Evolutionary conservation across 1,140 invertebrate genomes (phyloP), one percentile per base, ranked within the genome.

Genomic region (Chelonus insularis): DNA sequence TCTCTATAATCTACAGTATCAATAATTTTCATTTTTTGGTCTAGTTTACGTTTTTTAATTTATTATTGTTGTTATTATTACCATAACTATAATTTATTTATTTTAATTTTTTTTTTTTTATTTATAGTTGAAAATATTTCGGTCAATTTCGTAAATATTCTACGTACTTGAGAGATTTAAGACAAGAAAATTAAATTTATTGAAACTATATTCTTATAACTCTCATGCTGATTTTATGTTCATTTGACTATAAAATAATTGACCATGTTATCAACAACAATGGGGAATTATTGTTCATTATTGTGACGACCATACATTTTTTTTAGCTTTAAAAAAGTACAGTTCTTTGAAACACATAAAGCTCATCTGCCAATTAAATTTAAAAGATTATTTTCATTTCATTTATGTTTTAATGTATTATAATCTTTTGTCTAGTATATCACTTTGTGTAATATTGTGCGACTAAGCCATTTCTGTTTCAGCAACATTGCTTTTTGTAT

Each of bases 341-440:
- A 50, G 23, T 25, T 47, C 57, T 55, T 56, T 64, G 57, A 62
- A 59, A 71, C 66, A 61, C 56, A 39, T 37, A 58, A 67, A 65
- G 64, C 66, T 66, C 59, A 52, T 37, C 62, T 39, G 64, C 64
- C 67, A 64, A 51, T 62, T 70, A 43, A 43, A 51, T 65, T 62
- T 54, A 62, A 55, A 16, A 21, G 41, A 52, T 57, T 57, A 47
- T 11, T 59, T 12, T 51, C 32, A 32, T 23, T 63, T 14, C 47
- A 21, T 56, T 50, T 39, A 36, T 4, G 21, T 29, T 18, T 23
- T 18, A 37, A 37, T 57, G 37, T 48, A 3, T 37, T n/a, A 5
- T 14, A 4, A n/a, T 39, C 9, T 39, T 34, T 29, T 43, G n/a
- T n/a, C 16, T 39, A 39, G 37, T 14, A 14, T n/a, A 0, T 12